Evolutionary conservation across 2,113 vertebrate species (phyloP).

Genomic region (Solenodon paradoxus): DNA sequence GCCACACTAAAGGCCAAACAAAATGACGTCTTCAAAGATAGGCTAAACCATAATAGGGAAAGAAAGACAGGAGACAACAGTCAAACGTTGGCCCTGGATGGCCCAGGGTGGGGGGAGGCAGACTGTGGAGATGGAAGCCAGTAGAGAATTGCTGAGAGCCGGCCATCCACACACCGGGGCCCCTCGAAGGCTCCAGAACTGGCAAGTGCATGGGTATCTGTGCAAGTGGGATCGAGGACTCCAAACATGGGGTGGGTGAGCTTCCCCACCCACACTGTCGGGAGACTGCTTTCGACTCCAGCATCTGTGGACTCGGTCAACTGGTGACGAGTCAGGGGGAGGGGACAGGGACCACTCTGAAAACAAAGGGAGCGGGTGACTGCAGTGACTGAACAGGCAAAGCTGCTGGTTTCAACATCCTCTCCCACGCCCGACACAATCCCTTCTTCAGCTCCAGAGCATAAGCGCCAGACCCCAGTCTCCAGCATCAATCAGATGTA

Average conservation of each 20-base stretch:
- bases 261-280: accelerated
- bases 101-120: accelerated
- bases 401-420: not conserved
- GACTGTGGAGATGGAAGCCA: not conserved
- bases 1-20: not conserved
- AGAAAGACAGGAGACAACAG: not conserved
- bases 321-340: accelerated
- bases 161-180: not conserved
- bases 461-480: not conserved
- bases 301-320: not conserved
- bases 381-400: too few relatives aligned
- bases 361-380: not conserved
- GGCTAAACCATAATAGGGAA: not conserved
- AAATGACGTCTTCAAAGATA: not conserved
- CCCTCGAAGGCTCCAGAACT: accelerated
- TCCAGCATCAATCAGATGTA: not conserved
- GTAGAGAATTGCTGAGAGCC: not conserved
- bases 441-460: not conserved
- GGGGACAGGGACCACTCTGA: not conserved
- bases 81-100: not conserved
- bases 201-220: accelerated
- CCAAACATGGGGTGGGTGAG: not conserved
- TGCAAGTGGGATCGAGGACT: not conserved
- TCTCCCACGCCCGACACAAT: not conserved
- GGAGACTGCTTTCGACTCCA: not conserved